Evolutionary conservation across 2,888 invertebrate species (phyloP), one percentile per base, ranked within the genome.

Genomic region (Eucera pruinosa): DNA sequence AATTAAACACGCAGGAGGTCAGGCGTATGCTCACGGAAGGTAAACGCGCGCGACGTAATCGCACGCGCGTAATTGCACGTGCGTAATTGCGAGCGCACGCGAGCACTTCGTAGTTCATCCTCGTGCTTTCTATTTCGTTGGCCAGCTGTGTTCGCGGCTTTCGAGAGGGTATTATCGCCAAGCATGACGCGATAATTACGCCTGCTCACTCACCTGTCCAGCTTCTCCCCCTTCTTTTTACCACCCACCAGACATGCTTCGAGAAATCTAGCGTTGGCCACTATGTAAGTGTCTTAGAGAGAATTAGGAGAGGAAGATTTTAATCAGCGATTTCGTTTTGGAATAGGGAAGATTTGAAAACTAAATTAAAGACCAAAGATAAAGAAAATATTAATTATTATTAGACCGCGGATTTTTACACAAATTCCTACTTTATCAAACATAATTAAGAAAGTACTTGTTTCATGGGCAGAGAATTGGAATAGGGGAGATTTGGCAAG

Each of bases 101-200:
- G 76, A 76, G 61, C 70, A 43, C 55, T 36, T 23, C 23, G 45
- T 23, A 52, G 50, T 60, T 41, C 54, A 62, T 73, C 50, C 41
- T 74, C 62, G 52, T 41, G 76, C 64, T 82, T 78, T 77, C 79
- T 77, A 78, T 86, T 80, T 39, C 41, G 55, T 52, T 5, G 33
- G 25, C 15, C 48, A 50, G 15, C 43, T 57, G 55, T 11, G 55
- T 23, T n/a, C 30, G 20, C 27, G 39, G 7, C 18, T 20, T 70
- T 80, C 85, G 83, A 80, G 86, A 84, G 86, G 78, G 75, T 80
- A 55, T 39, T 57, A 71, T 64, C 86, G 75, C 73, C 78, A 70
- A 86, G 79, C 87, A 82, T 87, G 83, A 86, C 86, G 87, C 79
- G 75, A 70, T 87, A 87, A 87, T 87, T 87, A 81, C 78, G 23